Evolutionary conservation across 2,888 invertebrate species (phyloP).

Genomic region (Dusona sp.): DNA sequence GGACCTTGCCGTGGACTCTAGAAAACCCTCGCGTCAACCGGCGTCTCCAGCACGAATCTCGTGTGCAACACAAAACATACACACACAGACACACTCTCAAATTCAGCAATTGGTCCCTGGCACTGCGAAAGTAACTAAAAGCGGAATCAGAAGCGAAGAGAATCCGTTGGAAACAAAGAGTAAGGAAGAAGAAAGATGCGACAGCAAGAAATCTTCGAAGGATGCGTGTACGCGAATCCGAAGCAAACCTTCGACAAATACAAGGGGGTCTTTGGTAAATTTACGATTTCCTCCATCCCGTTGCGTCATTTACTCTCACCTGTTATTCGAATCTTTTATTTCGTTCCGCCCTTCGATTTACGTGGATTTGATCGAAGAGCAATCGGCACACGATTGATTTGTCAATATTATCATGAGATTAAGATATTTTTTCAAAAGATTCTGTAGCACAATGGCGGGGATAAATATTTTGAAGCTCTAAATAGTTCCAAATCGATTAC

Average conservation of each 20-base stretch:
- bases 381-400: conserved; percentile 6
- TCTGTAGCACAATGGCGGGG: background rate
- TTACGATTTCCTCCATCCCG: conserved; percentile 76
- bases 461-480: background rate
- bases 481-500: background rate
- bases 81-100: conserved; percentile 4
- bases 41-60: conserved; percentile 56
- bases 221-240: conserved; percentile 48
- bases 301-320: conserved; percentile 75
- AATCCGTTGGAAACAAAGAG: conserved; percentile 35
- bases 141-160: conserved; percentile 59
- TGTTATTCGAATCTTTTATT: conserved; percentile 32
- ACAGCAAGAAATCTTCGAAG: conserved; percentile 43
- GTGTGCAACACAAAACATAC: conserved; percentile 47
- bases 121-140: conserved; percentile 56
- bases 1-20: conserved; percentile 73
- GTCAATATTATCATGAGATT: background rate
- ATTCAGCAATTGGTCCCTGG: conserved; percentile 4
- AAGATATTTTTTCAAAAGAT: background rate
- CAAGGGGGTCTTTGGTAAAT: conserved; percentile 75
- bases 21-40: conserved; percentile 68
- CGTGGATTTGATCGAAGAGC: background rate
- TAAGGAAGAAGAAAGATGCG: conserved; percentile 24
- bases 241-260: conserved; percentile 78
- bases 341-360: background rate